Evolutionary conservation across 2,888 invertebrate species (phyloP).

Genomic region (Rhingia rostrata): DNA sequence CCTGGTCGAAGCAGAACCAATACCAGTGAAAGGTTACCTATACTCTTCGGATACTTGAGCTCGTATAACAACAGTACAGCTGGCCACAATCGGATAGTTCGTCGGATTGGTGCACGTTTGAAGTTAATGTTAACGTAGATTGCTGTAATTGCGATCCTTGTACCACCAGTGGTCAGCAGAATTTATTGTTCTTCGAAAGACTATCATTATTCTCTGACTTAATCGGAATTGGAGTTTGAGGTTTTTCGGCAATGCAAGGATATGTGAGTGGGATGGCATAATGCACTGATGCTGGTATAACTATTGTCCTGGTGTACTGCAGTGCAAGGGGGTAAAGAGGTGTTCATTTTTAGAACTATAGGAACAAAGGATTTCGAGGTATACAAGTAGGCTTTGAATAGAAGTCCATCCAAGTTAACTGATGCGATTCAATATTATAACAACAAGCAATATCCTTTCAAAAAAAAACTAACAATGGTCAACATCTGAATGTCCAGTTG

Average conservation of each 20-base stretch:
- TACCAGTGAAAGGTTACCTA: constrained; percentile 8
- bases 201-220: constrained; percentile 75
- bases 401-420: constrained; percentile 38
- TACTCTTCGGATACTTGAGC: neutral
- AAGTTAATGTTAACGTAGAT: constrained; percentile 74
- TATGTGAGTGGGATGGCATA: neutral
- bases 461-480: neutral
- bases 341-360: constrained; percentile 41
- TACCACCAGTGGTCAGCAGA: constrained; percentile 73
- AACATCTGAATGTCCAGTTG: neutral
- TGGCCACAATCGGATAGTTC: constrained; percentile 61
- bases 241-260: constrained; percentile 42
- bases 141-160: constrained; percentile 74
- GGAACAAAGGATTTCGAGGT: constrained; percentile 57
- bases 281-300: neutral
- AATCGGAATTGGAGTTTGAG: constrained; percentile 74
- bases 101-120: constrained; percentile 69
- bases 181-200: constrained; percentile 73
- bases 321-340: constrained; percentile 20
- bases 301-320: constrained; percentile 24
- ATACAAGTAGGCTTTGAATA: constrained; percentile 54
- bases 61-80: constrained; percentile 27
- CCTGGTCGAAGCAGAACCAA: constrained; percentile 46
- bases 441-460: constrained; percentile 26
- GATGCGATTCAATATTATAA: constrained; percentile 43